Evolutionary conservation across 2,113 vertebrate genomes (phyloP), one percentile per base, ranked within the genome.

Genomic region (Megaceryle torquata): DNA sequence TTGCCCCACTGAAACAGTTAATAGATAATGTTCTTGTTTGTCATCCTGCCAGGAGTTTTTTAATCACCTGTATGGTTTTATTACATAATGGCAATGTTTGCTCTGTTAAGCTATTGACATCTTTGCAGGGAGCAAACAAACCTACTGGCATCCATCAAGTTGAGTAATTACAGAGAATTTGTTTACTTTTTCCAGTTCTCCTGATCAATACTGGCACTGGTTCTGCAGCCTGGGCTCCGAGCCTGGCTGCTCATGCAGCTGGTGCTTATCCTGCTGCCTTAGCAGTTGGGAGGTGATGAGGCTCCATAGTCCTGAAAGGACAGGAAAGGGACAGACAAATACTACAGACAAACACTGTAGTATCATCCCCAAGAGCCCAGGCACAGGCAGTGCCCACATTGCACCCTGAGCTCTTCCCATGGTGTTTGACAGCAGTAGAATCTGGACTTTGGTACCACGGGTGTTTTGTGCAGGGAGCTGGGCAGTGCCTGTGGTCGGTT

Each of bases 111-210:
- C 76, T 97, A 91, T 97, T 88, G 94, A 82, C 93, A 90, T 87
- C 88, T 91, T 54, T 51, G 60, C 85, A 96, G 89, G 93, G 88
- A 96, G 82, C 82, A 94, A 94, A 91, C 89, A 89, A 96, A 94
- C 75, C 76, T 60, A 26, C 71, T 91, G 85, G 68, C 93, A 96
- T 96, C 94, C 88, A 86, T 97, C 94, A 93, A 21, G n/a, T 44
- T 95, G 96, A 96, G 82, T 83, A 91, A 96, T 95, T 91, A 86
- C 94, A 81, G 68, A 7, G 64, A 68, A 16, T 88, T 88, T 93
- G 71, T 96, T 95, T 91, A 83, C 70, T 91, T 96, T 91, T 96
- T 78, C n/a, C 56, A 48, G 75, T 63, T 93, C 88, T 77, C 35
- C 85, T 78, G 70, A 86, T 96, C 88, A 77, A 88, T 95, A 75